Conservation (phyloP, 2,113 vertebrate species). For the Callaeas wilsoni region DNA sequence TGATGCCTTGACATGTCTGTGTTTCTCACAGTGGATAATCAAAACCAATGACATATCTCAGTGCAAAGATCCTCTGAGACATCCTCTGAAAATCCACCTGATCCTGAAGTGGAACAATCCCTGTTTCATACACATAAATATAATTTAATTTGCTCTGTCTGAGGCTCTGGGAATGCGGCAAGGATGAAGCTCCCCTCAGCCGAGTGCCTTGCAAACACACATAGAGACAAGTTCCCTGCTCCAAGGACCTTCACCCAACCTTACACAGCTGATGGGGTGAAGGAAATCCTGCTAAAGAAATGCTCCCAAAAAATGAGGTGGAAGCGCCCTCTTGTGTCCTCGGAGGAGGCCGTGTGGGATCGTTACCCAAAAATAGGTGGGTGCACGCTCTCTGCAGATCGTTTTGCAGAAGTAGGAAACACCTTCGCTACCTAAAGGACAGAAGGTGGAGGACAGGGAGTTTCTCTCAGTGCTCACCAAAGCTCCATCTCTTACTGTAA, state of each 20-base stretch:
- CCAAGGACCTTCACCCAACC: slow-evolving; percentile 2
- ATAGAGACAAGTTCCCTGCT: background rate
- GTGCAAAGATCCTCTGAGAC: background rate
- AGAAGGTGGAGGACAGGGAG: background rate
- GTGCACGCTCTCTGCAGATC: accelerated
- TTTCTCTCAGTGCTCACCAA: background rate
- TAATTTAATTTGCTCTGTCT: background rate
- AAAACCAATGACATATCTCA: background rate
- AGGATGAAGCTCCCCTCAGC: background rate
- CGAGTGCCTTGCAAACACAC: background rate
- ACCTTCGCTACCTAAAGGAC: background rate
- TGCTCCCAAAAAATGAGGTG: background rate
- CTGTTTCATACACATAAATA: background rate
- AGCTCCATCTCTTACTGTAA: background rate
- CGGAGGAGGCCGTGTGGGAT: background rate
- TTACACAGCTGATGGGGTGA: background rate
- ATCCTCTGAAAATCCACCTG: background rate
- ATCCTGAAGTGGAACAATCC: background rate
- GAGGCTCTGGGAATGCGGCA: background rate
- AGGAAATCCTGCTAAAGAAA: background rate
- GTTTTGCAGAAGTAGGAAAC: background rate
- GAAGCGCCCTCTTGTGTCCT: slow-evolving; percentile 53
- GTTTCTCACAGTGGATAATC: background rate
- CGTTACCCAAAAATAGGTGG: background rate
- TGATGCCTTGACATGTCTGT: background rate